A percentile compares a stretch with the other conserved stretches of the same genome.
These are phyloP conservation scores for Xenopus petersii DNA, from an alignment of 2,797 vertebrate genomes.

Conservation along the genomic window DNA sequence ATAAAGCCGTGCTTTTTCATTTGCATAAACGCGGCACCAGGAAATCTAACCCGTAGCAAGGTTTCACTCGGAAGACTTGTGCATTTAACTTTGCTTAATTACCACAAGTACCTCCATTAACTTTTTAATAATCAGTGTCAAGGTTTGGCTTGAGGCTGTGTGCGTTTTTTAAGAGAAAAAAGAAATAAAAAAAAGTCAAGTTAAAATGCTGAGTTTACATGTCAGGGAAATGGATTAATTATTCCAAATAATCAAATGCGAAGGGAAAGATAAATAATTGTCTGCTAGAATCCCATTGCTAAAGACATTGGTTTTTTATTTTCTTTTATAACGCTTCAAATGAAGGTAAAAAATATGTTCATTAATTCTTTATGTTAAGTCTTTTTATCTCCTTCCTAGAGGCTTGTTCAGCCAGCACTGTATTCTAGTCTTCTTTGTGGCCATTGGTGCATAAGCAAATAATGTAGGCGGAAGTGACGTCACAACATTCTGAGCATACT, in stretches of 20 bases:
- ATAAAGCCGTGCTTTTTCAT: conserved; percentile 71
- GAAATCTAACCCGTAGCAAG: conserved; percentile 66
- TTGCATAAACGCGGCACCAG: conserved; percentile 73
- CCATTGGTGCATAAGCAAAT: too few relatives aligned
- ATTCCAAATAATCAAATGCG: conserved; percentile 61
- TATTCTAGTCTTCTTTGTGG: too few relatives aligned
- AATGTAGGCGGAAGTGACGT: too few relatives aligned
- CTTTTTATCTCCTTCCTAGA: too few relatives aligned
- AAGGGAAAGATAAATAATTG: conserved; percentile 66
- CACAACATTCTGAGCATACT: too few relatives aligned
- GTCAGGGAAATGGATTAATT: conserved; percentile 50
- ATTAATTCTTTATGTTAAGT: too few relatives aligned
- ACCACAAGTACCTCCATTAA: conserved; percentile 66
- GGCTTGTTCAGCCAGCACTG: too few relatives aligned
- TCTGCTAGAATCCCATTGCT: conserved; percentile 63
- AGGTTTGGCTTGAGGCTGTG: conserved; percentile 63
- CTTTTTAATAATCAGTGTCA: conserved; percentile 63
- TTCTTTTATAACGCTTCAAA: too few relatives aligned
- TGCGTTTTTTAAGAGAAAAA: too few relatives aligned
- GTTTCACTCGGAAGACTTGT: conserved; percentile 64
- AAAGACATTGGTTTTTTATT: conserved; percentile 51
- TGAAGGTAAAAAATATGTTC: too few relatives aligned
- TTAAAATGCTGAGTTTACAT: conserved; percentile 58
- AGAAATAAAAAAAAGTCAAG: conserved; percentile 54
- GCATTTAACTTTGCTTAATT: conserved; percentile 71